Percentiles rank a stretch among this genome's conserved stretches.
Conservation (phyloP, 2,888 invertebrate species). For the Laspeyria flexula region DNA sequence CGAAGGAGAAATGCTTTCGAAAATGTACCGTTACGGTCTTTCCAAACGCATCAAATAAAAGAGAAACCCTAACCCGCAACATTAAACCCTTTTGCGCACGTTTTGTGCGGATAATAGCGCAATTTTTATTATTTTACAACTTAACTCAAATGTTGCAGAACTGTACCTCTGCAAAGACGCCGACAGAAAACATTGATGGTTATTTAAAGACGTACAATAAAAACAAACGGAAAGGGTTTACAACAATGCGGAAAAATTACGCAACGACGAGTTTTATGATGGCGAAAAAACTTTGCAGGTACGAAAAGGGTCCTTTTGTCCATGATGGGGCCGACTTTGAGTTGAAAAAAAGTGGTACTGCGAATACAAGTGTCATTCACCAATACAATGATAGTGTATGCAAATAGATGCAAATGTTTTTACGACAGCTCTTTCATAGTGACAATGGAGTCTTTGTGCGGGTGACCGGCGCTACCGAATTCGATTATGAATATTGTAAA, state of each 20-base stretch:
- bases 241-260: slow-evolving; percentile 84
- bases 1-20: slow-evolving; percentile 62
- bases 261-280: slow-evolving; percentile 78
- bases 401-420: slow-evolving; percentile 78
- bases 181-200: slow-evolving; percentile 60
- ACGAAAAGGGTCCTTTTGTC: slow-evolving; percentile 67
- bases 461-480: slow-evolving; percentile 65
- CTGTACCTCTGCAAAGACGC: slow-evolving; percentile 71
- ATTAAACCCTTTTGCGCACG: slow-evolving; percentile 79
- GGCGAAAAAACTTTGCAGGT: slow-evolving; percentile 79
- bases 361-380: slow-evolving; percentile 68
- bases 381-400: slow-evolving; percentile 68
- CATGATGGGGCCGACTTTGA: slow-evolving; percentile 38
- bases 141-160: slow-evolving; percentile 73
- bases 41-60: slow-evolving; percentile 62
- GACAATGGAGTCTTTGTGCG: slow-evolving; percentile 60
- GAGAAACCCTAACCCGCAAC: slow-evolving; percentile 67
- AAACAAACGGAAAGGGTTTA: slow-evolving; percentile 85
- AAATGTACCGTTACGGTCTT: slow-evolving; percentile 75
- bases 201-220: slow-evolving; percentile 76
- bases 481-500: slow-evolving; percentile 67
- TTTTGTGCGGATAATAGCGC: slow-evolving; percentile 81
- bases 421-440: slow-evolving; percentile 56
- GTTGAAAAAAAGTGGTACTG: slow-evolving; percentile 49
- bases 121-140: slow-evolving; percentile 83